Base-by-base conservation (phyloP, 2,797 vertebrate species). In the Alfaro cultratus region DNA sequence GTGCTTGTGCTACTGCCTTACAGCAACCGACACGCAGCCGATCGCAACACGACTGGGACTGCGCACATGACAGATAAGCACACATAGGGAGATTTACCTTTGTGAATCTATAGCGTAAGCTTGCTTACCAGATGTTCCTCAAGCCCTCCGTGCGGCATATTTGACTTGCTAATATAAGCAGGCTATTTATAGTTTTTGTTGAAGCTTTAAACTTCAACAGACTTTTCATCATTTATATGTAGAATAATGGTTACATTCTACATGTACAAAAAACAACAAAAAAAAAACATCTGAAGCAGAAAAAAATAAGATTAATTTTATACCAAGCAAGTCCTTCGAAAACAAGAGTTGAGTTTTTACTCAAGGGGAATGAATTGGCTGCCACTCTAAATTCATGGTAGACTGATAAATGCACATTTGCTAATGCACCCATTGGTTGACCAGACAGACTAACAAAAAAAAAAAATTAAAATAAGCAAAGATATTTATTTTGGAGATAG, bases 11-110 rank as follows among this genome's bases (percentile, higher is more conserved):
- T 29, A 77, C 85, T 41, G 86, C 87, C 87, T 90, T 78, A 73
- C 81, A 87, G 87, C 86, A 85, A 87, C 83, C 88, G 83, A 89
- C 89, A 88, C 90, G 89, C 82, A 85, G 86, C 74, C 88, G 87
- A 90, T 92, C 86, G 86, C 31, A 71, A 85, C 82, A 76, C 46
- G 71, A 83, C 85, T 82, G 83, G 62, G 81, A 82, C 77, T 15
- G 73, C 76, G 29, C 73, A 75, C 79, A 80, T 90, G 86, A 91
- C 86, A 78, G 87, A 91, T 86, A 86, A 85, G 90, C 74, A 83
- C 83, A 88, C 90, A 81, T 89, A 82, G 80, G 83, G 73, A 76
- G 76, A 74, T 77, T 81, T 85, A 85, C 80, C 83, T 88, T 82
- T 53, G 80, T 78, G 77, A 70, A 74, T 81, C 68, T 71, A 70